Base-by-base conservation (phyloP, 2,888 invertebrate genomes). In the Microctonus aethiopoides region DNA sequence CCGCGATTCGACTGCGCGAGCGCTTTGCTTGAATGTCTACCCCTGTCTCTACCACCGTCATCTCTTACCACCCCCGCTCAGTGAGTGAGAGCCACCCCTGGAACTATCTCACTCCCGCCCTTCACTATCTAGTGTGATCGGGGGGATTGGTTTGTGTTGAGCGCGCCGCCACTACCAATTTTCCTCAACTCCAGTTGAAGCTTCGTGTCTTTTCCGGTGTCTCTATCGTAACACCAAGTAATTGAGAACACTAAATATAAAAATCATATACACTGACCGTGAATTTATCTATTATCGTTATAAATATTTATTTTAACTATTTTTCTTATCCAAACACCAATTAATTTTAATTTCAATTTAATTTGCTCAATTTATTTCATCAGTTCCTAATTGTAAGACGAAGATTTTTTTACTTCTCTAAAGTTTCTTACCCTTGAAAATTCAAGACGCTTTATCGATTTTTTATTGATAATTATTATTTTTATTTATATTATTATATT, bases 1-100 rank as follows among this genome's bases (percentile, higher is more conserved):
- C 83, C 80, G 77, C 79, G 83, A 80, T 77, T 78, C 83, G 80
- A 84, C 83, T 83, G 83, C 83, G 80, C 83, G 78, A 80, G 83
- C 82, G 83, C 83, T 83, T 82, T 79, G 80, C 80, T 75, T 78
- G 79, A 46, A 83, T 82, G 81, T 81, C 82, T 78, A 75, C 79
- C 82, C 81, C 80, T 78, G 75, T 78, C 77, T 75, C 77, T 75
- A 77, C 77, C 77, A 62, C 60, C 77, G 69, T 74, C 77, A 72
- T 76, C 80, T 79, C 81, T 80, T 78, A 78, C 82, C 78, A 79
- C 79, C 78, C 72, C n/a, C 79, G 65, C 76, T 34, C 61, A 65
- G 29, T 36, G 64, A 41, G 54, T 26, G 52, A 26, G 65, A 26
- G 24, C 74, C 57, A 71, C 74, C 69, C 74, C 75, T 66, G 67